Evolutionary conservation across 2,888 invertebrate species (phyloP).

Genomic region (Papilio protenor): DNA sequence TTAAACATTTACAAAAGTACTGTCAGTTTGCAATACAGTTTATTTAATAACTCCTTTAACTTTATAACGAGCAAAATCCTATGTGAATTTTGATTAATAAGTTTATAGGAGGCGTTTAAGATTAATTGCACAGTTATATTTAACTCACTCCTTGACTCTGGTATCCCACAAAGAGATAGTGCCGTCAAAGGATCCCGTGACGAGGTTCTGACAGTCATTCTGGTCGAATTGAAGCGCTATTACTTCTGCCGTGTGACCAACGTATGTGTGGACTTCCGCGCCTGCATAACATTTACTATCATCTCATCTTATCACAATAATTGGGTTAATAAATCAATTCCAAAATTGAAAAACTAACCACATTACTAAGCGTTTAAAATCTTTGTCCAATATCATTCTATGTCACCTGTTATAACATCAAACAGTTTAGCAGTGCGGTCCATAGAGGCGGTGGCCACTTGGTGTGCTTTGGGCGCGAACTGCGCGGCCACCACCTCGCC

Average conservation of each 20-base stretch:
- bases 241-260: conserved; percentile 90
- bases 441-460: conserved; percentile 90
- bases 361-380: background rate
- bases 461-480: conserved; percentile 87
- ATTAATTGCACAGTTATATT: background rate
- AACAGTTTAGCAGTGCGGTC: conserved; percentile 90
- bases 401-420: conserved; percentile 86
- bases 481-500: conserved; percentile 89
- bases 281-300: conserved; percentile 65
- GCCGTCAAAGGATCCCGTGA: conserved; percentile 92
- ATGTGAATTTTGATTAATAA: background rate
- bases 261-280: conserved; percentile 84
- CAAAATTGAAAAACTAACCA: background rate
- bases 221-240: conserved; percentile 89
- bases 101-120: background rate
- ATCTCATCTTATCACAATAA: background rate
- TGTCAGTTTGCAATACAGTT: background rate
- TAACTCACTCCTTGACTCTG: conserved; percentile 83
- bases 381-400: background rate
- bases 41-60: background rate
- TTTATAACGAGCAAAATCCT: conserved; percentile 10
- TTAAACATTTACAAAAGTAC: background rate
- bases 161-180: conserved; percentile 91
- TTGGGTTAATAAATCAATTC: background rate
- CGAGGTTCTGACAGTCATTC: conserved; percentile 86